A percentile compares a stretch with the other conserved stretches of the same genome.
These are phyloP conservation scores for Trematomus loennbergii DNA, from an alignment of 2,113 vertebrate species.

Conservation along the genomic window DNA sequence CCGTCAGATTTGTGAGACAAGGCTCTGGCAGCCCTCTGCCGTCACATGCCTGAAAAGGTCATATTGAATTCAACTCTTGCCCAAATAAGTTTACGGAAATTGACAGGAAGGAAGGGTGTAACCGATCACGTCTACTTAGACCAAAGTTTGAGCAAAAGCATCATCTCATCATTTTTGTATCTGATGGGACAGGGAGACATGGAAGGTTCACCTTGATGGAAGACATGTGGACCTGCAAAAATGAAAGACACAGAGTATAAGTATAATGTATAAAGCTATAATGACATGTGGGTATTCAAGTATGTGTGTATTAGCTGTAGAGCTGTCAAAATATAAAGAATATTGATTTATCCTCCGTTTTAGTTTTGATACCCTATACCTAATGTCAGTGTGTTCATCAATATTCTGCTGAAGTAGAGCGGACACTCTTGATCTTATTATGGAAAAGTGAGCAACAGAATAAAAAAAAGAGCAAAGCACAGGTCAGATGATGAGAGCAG, in stretches of 20 bases:
- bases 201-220: slow-evolving; percentile 9
- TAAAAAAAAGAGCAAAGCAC: not conserved
- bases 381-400: slow-evolving; percentile 1
- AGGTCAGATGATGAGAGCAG: not conserved
- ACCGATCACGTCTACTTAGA: not conserved
- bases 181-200: slow-evolving; percentile 29
- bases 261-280: not conserved
- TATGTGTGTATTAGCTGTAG: not conserved
- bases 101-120: slow-evolving; percentile 8
- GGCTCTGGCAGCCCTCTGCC: slow-evolving; percentile 46
- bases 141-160: slow-evolving; percentile 22
- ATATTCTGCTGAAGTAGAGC: not conserved
- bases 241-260: not conserved
- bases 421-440: not conserved
- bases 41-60: slow-evolving; percentile 55
- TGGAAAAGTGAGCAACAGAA: not conserved
- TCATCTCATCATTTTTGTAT: not conserved
- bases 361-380: not conserved
- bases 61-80: slow-evolving; percentile 36
- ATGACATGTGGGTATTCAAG: not conserved
- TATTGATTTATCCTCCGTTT: not conserved
- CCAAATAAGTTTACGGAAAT: slow-evolving; percentile 12
- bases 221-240: not conserved
- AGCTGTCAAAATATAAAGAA: not conserved
- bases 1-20: slow-evolving; percentile 38